Evolutionary conservation across 1,140 invertebrate species (phyloP).

Genomic region (Trichomalopsis sarcophagae): DNA sequence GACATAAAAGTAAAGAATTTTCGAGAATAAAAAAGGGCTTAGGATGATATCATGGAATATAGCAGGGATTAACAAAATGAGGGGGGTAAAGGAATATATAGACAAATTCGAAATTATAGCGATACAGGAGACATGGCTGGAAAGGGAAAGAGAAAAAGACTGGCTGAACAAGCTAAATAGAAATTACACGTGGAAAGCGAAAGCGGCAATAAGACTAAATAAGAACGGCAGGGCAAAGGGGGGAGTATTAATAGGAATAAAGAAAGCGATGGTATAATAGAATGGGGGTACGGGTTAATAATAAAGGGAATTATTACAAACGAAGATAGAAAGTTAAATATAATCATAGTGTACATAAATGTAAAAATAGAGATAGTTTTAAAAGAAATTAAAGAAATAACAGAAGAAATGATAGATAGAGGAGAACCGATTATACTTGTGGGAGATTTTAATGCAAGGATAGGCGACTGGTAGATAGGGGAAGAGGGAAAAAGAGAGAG

Average conservation of each 20-base stretch:
- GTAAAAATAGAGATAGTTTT: background rate
- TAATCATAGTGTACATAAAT: constrained; percentile 14
- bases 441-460: constrained; percentile 54
- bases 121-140: constrained; percentile 51
- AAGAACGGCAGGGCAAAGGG: constrained; percentile 39
- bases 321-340: background rate
- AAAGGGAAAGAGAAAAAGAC: constrained; percentile 17
- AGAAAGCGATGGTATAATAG: background rate
- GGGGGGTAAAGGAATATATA: constrained; percentile 23
- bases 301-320: background rate
- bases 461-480: constrained; percentile 34
- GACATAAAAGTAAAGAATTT: too few relatives aligned
- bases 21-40: too few relatives aligned
- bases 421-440: constrained; percentile 13
- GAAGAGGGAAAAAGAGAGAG: background rate
- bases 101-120: constrained; percentile 39
- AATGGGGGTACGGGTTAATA: constrained; percentile 35
- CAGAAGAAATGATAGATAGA: background rate
- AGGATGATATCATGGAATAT: constrained; percentile 46
- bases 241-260: constrained; percentile 42
- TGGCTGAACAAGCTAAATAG: constrained; percentile 2
- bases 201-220: constrained; percentile 23
- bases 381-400: background rate
- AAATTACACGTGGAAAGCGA: constrained; percentile 40
- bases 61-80: constrained; percentile 39